These are phyloP conservation scores for Balaeniceps rex DNA, from an alignment of 2,113 vertebrate genomes.

Conservation along the genomic window DNA sequence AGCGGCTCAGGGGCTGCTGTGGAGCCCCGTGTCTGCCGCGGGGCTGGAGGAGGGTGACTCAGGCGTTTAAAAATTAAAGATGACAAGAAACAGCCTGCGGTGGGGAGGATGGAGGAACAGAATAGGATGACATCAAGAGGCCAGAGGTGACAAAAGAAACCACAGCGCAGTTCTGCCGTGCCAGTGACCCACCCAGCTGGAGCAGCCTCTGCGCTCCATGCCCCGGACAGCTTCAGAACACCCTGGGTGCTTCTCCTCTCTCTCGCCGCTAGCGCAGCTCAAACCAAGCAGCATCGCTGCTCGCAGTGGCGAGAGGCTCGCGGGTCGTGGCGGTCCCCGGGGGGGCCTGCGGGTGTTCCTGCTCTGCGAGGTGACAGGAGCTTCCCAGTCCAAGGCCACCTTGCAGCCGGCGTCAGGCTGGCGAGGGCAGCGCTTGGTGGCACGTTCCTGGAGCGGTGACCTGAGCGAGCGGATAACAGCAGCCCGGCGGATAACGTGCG, in stretches of 20 bases:
- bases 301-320: neutral
- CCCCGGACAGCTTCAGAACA: neutral
- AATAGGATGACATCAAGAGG: neutral
- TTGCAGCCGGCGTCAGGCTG: neutral
- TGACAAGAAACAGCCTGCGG: neutral
- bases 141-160: neutral
- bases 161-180: accelerated
- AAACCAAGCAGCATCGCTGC: too few relatives aligned
- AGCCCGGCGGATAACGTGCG: neutral
- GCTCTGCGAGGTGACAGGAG: neutral
- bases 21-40: neutral
- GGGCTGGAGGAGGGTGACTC: neutral
- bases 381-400: neutral
- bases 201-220: neutral
- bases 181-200: neutral
- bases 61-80: neutral
- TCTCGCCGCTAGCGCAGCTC: neutral
- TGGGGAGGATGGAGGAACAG: neutral
- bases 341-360: neutral
- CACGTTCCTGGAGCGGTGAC: neutral
- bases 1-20: neutral
- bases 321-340: neutral
- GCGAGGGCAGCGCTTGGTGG: neutral
- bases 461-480: neutral
- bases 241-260: neutral